phyloP scores from a whole-genome alignment of 1,140 invertebrate species.

The Macrotrachela quadricornifera region DNA sequence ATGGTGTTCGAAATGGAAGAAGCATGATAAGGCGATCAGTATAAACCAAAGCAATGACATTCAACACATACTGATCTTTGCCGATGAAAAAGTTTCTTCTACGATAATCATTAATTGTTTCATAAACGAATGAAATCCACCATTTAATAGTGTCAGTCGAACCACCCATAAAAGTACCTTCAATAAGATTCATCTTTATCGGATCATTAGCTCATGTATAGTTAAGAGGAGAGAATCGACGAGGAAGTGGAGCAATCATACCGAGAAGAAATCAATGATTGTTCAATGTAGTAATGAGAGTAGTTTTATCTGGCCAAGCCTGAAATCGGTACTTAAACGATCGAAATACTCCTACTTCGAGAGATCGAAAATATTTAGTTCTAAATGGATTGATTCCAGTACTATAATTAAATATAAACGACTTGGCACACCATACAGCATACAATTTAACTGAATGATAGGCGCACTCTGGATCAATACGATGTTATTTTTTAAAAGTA shows the following conservation, averaged over 20 bases:
- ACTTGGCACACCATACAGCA: not conserved
- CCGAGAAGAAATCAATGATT: not conserved
- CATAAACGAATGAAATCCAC: not conserved
- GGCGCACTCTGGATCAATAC: not conserved
- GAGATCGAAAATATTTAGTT: not conserved
- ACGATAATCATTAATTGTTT: not conserved
- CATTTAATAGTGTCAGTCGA: not conserved
- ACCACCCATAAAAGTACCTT: not conserved
- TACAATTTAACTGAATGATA: not conserved
- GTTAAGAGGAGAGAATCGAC: too few relatives aligned
- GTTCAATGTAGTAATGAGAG: not conserved
- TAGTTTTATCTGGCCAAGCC: not conserved
- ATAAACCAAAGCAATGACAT: not conserved
- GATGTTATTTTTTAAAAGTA: not conserved
- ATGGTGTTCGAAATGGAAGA: too few relatives aligned
- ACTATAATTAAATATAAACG: not conserved
- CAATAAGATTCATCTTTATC: not conserved
- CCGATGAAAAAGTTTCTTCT: not conserved
- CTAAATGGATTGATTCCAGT: not conserved
- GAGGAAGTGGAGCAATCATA: too few relatives aligned
- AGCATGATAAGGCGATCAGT: not conserved
- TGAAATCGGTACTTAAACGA: not conserved
- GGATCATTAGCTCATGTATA: not conserved
- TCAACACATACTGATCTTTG: not conserved
- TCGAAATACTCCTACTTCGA: not conserved